A percentile compares a stretch with the other conserved stretches of the same genome.
Evolutionary conservation across 2,888 invertebrate genomes (phyloP).

Genomic region (Allygus modestus): DNA sequence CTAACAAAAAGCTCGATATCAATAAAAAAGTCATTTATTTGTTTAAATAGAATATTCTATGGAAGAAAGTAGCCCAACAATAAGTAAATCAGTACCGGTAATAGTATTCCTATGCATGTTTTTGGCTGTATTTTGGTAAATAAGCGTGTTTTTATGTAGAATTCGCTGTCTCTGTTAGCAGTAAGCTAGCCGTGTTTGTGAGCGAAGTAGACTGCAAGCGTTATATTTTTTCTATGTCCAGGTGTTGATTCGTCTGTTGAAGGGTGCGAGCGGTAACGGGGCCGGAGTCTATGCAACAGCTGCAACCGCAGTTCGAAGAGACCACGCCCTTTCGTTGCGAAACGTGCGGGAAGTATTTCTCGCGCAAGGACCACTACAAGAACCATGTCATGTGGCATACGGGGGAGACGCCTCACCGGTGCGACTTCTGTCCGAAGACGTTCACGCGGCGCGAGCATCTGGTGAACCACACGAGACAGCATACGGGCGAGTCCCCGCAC

Average conservation of each 20-base stretch:
- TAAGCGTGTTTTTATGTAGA: too few relatives aligned
- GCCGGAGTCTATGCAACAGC: conserved; percentile 59
- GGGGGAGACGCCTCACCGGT: conserved; percentile 87
- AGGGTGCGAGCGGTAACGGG: conserved; percentile 44
- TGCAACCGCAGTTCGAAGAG: conserved; percentile 46
- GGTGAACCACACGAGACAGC: conserved; percentile 84
- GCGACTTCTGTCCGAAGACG: conserved; percentile 88
- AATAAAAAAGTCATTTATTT: too few relatives aligned
- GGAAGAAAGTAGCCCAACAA: too few relatives aligned
- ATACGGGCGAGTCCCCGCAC: conserved; percentile 77
- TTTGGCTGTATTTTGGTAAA: too few relatives aligned
- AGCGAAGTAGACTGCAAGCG: conserved; percentile 26
- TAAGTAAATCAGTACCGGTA: too few relatives aligned
- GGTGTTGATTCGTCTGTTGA: conserved; percentile 62
- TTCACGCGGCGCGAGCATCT: conserved; percentile 88
- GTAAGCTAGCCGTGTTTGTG: not conserved
- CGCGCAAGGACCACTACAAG: conserved; percentile 91
- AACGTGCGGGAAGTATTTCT: conserved; percentile 91
- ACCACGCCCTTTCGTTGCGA: conserved; percentile 79
- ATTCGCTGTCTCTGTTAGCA: too few relatives aligned
- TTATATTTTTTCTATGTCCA: conserved; percentile 61
- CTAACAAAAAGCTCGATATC: too few relatives aligned
- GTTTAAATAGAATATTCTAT: too few relatives aligned
- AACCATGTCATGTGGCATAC: conserved; percentile 88
- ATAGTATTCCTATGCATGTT: too few relatives aligned